A percentile compares a stretch with the other conserved stretches of the same genome.
Conservation (phyloP, 2,888 invertebrate genomes). For the Lycia hirtaria region DNA sequence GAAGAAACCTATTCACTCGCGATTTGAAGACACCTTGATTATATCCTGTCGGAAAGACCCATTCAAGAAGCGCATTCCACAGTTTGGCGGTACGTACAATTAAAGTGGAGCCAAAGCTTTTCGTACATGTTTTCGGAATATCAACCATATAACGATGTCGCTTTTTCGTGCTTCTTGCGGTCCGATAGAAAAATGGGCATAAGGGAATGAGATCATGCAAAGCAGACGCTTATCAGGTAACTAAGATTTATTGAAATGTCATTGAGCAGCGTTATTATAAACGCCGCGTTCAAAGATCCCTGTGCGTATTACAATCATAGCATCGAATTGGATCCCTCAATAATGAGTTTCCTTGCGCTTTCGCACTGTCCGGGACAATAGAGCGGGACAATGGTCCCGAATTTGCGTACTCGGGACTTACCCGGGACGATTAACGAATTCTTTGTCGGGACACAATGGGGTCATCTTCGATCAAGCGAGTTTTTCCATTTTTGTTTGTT, state of each 20-base stretch:
- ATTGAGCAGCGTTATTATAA: not conserved
- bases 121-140: too few relatives aligned
- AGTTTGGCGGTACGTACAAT: too few relatives aligned
- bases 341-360: conserved; percentile 48
- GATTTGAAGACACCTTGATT: too few relatives aligned
- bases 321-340: conserved; percentile 42
- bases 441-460: conserved; percentile 40
- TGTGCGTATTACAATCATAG: conserved; percentile 47
- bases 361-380: conserved; percentile 43
- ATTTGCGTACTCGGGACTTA: conserved; percentile 40
- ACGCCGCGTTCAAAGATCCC: conserved; percentile 38
- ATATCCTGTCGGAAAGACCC: too few relatives aligned
- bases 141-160: too few relatives aligned
- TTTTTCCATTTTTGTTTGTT: conserved; percentile 34
- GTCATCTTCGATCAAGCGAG: conserved; percentile 39
- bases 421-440: conserved; percentile 42
- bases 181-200: too few relatives aligned
- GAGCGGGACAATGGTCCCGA: conserved; percentile 42
- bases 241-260: not conserved
- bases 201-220: not conserved
- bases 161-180: too few relatives aligned
- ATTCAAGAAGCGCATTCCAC: too few relatives aligned
- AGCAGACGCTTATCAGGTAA: not conserved
- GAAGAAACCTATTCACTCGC: too few relatives aligned
- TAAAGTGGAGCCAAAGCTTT: too few relatives aligned